Percentiles rank a stretch among this genome's conserved stretches.
phyloP scores from a whole-genome alignment of 2,888 invertebrate genomes.

The Agrotis segetum region DNA sequence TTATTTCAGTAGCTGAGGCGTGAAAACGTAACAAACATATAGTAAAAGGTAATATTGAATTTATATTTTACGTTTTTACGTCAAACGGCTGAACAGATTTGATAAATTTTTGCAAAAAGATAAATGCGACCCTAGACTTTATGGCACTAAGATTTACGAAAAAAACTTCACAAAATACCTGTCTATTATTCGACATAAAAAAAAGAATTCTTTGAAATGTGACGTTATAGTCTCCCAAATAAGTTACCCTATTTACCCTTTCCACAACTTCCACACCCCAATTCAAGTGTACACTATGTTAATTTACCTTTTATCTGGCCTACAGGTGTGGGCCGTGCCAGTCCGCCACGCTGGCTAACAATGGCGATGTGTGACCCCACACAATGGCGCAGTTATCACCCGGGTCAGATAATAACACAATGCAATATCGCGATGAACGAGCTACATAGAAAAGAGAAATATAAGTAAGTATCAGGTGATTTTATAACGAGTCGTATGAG shows the following conservation, averaged over 20 bases:
- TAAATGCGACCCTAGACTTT: too few species aligned
- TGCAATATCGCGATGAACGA: slow-evolving; percentile 28
- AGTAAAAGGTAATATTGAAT: background rate
- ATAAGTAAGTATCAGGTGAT: background rate
- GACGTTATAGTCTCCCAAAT: background rate
- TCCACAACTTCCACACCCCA: background rate
- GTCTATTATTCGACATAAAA: background rate
- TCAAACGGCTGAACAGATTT: background rate
- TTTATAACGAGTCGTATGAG: too few species aligned
- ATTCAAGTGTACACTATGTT: slow-evolving; percentile 1
- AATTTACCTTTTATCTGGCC: slow-evolving; percentile 24
- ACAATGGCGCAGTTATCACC: slow-evolving; percentile 67
- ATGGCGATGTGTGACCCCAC: slow-evolving; percentile 58
- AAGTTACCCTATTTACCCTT: background rate
- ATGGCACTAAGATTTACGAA: background rate
- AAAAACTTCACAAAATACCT: background rate
- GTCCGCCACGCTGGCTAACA: slow-evolving; percentile 39
- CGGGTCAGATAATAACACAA: slow-evolving; percentile 50
- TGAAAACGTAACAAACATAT: too few species aligned
- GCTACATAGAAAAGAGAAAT: slow-evolving; percentile 4
- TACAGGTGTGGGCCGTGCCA: slow-evolving; percentile 17
- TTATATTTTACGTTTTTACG: background rate
- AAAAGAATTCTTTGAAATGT: background rate
- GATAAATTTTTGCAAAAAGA: background rate
- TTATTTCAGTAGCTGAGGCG: too few species aligned